Percentiles rank a stretch among this genome's conserved stretches.
These are phyloP conservation scores for Seira sanloemensis DNA, from an alignment of 2,888 invertebrate genomes.

Conservation along the genomic window DNA sequence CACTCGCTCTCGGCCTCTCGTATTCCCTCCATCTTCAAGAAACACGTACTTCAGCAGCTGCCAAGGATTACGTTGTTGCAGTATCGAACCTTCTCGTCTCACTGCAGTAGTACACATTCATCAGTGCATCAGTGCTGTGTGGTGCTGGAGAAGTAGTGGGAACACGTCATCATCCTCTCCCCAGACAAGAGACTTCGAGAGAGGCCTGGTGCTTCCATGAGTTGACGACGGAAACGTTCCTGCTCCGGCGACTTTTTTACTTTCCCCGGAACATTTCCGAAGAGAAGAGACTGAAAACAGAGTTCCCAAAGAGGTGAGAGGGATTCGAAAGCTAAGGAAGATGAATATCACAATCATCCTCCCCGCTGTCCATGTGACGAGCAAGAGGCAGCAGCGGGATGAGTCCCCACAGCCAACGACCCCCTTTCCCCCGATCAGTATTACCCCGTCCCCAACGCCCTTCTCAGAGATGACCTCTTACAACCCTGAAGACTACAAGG, in stretches of 20 bases:
- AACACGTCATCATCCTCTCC: too few species aligned
- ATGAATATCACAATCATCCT: constrained; percentile 74
- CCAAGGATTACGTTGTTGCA: too few species aligned
- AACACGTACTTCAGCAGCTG: too few species aligned
- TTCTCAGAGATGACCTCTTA: constrained; percentile 51
- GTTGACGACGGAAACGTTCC: neutral
- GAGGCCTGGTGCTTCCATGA: too few species aligned
- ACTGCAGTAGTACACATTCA: constrained; percentile 34
- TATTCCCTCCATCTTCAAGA: neutral
- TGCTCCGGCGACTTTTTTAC: neutral
- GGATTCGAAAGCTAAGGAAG: constrained; percentile 6
- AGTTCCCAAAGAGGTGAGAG: too few species aligned
- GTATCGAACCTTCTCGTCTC: too few species aligned
- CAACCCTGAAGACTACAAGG: constrained; percentile 59
- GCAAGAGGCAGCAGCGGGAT: constrained; percentile 49
- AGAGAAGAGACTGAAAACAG: too few species aligned
- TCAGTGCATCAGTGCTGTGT: constrained; percentile 31
- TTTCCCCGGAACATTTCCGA: too few species aligned
- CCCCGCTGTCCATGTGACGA: constrained; percentile 70
- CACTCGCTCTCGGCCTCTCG: neutral
- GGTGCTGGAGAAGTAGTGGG: constrained; percentile 29
- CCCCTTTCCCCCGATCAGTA: constrained; percentile 72
- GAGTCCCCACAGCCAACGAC: constrained; percentile 73
- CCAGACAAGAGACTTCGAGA: too few species aligned
- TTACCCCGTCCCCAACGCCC: constrained; percentile 71